phyloP scores from a whole-genome alignment of 2,113 vertebrate genomes.

The Pomatostomus ruficeps region DNA sequence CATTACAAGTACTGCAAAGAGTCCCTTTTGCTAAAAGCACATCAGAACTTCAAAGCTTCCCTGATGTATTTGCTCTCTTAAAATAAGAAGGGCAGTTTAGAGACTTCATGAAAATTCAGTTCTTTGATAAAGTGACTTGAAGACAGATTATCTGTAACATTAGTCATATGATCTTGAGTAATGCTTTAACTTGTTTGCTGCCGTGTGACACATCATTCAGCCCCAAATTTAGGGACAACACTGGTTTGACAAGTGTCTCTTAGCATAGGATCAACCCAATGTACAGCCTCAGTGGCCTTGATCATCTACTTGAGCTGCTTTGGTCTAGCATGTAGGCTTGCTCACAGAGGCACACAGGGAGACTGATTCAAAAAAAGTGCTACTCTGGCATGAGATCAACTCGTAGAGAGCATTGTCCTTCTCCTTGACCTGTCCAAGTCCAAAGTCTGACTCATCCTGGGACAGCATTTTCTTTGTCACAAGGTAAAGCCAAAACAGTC shows the following conservation, averaged over 20 bases:
- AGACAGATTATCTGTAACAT: not conserved
- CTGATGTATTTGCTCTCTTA: not conserved
- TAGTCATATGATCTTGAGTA: not conserved
- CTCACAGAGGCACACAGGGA: not conserved
- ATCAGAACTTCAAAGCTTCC: not conserved
- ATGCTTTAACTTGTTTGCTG: not conserved
- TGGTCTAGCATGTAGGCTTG: not conserved
- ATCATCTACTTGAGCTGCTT: not conserved
- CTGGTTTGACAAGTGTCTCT: not conserved
- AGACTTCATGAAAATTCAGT: not conserved
- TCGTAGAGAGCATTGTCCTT: not conserved
- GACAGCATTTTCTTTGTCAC: not conserved
- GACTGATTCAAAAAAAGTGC: not conserved
- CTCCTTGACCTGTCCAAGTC: not conserved
- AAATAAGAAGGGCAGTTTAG: not conserved
- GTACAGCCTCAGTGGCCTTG: not conserved
- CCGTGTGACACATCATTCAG: not conserved
- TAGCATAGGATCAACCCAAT: not conserved
- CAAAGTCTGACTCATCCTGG: constrained; percentile 4
- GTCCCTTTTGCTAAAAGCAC: not conserved
- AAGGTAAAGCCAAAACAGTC: not conserved
- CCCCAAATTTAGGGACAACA: not conserved
- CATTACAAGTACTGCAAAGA: not conserved
- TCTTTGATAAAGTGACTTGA: not conserved
- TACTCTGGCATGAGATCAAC: not conserved